Evolutionary conservation across 2,113 vertebrate genomes (phyloP), one percentile per base, ranked within the genome.

Genomic region (Otolemur garnettii): DNA sequence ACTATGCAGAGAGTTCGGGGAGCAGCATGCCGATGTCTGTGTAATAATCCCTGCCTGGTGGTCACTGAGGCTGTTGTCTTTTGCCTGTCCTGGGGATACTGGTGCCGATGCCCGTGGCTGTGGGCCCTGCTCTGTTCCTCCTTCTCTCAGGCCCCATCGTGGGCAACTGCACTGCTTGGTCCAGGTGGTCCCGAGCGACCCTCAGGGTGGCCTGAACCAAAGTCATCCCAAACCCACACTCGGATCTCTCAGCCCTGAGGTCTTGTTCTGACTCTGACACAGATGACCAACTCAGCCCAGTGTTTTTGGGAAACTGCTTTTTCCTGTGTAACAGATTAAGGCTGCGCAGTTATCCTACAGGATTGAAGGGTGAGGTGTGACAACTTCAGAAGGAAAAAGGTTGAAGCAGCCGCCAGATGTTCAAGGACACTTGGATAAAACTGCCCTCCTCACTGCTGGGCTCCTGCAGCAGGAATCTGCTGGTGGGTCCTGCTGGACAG

Each of bases 301-400:
- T 35, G 97, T 96, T 94, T 95, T 59, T 7, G 2, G 84, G 93
- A 95, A 90, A 53, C 94, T 35, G 96, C 96, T 97, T 97, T 87
- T 97, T 96, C 92, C 95, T 91, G 72, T 57, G 38, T 21, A 0
- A 4, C 0, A 0, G 93, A 42, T 93, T 69, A 0, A 95, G 89
- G 92, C 84, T 92, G 87, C 15, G 55, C 0, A 22, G 42, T 17
- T 9, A 38, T 95, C 85, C 87, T 96, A 85, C 15, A 11, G 89
- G 80, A 77, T n/a, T n/a, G 83, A 66, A 33, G 15, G n/a, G 15
- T 15, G 18, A 88, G 93, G 85, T 89, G 85, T 8, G 30, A 93
- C 78, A 89, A 72, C 62, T 50, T 78, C 30, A 17, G 28, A 7
- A 7, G 22, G 0, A 3, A 5, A 22, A 90, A 11, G 11, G 89